Evolutionary conservation across 2,113 vertebrate genomes (phyloP), one percentile per base, ranked within the genome.

Genomic region (Lutjanus erythropterus): DNA sequence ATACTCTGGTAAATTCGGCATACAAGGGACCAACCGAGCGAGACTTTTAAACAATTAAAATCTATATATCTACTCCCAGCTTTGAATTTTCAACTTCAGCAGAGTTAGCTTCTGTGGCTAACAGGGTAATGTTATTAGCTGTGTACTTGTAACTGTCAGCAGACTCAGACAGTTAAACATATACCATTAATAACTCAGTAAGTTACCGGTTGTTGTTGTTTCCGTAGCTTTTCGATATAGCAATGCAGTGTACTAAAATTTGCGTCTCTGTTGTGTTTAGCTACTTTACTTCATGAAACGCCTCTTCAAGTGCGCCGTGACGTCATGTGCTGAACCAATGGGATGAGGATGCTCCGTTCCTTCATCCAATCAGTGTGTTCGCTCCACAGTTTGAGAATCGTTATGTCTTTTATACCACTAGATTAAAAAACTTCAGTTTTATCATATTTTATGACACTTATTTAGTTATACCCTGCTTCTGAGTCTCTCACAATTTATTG

Each of bases 281-380:
- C n/a, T n/a, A n/a, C n/a, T n/a, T n/a, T n/a, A n/a, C n/a, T n/a
- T n/a, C n/a, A n/a, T n/a, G n/a, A n/a, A n/a, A n/a, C n/a, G n/a
- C n/a, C 41, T 23, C 73, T 81, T 81, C 81, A 0, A 23, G 18
- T 33, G 78, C 49, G 50, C 59, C 4, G 10, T 82, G 78, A 83
- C 66, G 80, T 23, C 1, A 49, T 25, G 4, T 0, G 0, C 0
- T 16, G 0, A 62, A 31, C 76, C 82, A 84, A 84, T 80, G 3
- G 37, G 42, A 71, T n/a, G 35, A 4, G 21, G 35, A 2, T 6
- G 6, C n/a, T 27, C 52, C 5, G 0, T 16, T 35, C 16, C 9
- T 35, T 14, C 3, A 5, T 39, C 46, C 53, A 68, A 62, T 61
- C 39, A 9, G 23, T 11, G 25, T 19, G 15, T 12, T 27, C 15